Evolutionary conservation across 2,888 invertebrate species (phyloP), one percentile per base, ranked within the genome.

Genomic region (Caradrina kadenii): DNA sequence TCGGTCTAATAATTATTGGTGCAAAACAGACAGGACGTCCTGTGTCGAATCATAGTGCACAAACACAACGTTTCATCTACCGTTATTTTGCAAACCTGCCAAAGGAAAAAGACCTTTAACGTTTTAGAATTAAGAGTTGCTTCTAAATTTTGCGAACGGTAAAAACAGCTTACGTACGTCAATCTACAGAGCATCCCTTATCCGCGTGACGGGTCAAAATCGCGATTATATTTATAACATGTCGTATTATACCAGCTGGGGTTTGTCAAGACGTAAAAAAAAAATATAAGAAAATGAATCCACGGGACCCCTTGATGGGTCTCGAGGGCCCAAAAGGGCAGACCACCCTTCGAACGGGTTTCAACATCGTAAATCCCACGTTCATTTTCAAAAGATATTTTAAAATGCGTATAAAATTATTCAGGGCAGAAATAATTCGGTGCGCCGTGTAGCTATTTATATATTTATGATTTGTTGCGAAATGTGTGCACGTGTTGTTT

Each of bases 331-430:
- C 85, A 80, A 84, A 89, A 87, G 91, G 89, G 89, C 87, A 87
- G 93, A 90, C 91, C 93, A 92, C 94, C 95, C 95, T 87, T 93
- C 90, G 93, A 95, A 96, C 95, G 95, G 95, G 95, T 95, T 95
- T 90, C 90, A 86, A 87, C 86, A 86, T 89, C 92, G 93, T 94
- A 95, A 95, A 94, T 96, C 96, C 95, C 96, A 96, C 96, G 96
- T 94, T 93, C 91, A 84, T 71, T 92, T 90, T 93, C 91, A 94
- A 95, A 93, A 93, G 93, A 94, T 89, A 92, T 94, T 95, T 95
- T 95, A 94, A 96, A 96, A 95, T 90, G 95, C 94, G 95, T 95
- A 95, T 94, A 94, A 95, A 94, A 94, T 94, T 94, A 95, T 95
- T 93, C 93, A 93, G 94, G 91, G 95, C 94, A 94, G 91, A 93